These are phyloP conservation scores for Plectrocnemia conspersa DNA, from an alignment of 1,140 invertebrate genomes.

Conservation along the genomic window DNA sequence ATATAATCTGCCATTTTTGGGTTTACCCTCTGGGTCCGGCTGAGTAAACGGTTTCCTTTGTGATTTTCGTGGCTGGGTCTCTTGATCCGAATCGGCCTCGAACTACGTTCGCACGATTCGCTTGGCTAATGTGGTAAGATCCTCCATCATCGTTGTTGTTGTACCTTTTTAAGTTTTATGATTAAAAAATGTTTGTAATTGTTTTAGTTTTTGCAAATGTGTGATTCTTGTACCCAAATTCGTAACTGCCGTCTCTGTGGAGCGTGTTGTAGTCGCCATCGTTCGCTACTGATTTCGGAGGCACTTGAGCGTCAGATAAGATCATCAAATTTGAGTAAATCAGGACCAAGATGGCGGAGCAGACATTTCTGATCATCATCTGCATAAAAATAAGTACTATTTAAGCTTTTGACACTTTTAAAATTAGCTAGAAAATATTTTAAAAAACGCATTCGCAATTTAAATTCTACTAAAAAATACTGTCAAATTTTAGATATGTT, in stretches of 20 bases:
- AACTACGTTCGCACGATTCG: constrained; percentile 57
- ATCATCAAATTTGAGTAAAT: constrained; percentile 13
- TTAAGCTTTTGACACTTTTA: too few species aligned
- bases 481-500: too few species aligned
- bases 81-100: constrained; percentile 59
- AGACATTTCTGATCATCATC: neutral
- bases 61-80: constrained; percentile 58
- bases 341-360: neutral
- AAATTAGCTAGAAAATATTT: too few species aligned
- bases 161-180: constrained; percentile 53
- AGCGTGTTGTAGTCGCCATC: constrained; percentile 54
- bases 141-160: constrained; percentile 58
- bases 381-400: neutral
- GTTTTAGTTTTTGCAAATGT: too few species aligned
- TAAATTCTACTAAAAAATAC: too few species aligned
- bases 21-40: constrained; percentile 63
- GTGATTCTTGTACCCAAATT: constrained; percentile 53
- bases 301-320: constrained; percentile 36
- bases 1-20: neutral
- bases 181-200: neutral
- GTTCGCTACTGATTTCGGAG: constrained; percentile 44
- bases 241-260: constrained; percentile 60
- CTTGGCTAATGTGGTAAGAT: constrained; percentile 58
- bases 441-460: too few species aligned
- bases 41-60: constrained; percentile 66